Percentiles rank a stretch among this genome's conserved stretches.
Conservation (phyloP, 2,113 vertebrate species). For the Varanus komodoensis region DNA sequence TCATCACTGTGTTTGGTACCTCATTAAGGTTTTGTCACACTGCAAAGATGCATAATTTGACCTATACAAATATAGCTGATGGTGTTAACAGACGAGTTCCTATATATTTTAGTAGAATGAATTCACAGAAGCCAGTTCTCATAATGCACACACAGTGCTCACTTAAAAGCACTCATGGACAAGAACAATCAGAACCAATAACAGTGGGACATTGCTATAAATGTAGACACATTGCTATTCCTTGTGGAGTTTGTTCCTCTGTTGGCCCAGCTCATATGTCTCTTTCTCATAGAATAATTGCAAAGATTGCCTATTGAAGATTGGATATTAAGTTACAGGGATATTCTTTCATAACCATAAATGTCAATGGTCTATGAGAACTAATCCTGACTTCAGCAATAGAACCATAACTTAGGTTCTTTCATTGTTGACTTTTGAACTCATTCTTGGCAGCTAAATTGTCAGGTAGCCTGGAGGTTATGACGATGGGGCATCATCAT, state of each 20-base stretch:
- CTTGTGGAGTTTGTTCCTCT: slow-evolving; percentile 6
- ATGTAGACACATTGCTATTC: slow-evolving; percentile 1
- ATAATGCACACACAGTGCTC: background rate
- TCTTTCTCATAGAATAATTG: slow-evolving; percentile 1
- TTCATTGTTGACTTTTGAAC: slow-evolving; percentile 14
- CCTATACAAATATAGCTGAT: background rate
- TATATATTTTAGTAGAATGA: background rate
- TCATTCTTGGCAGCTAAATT: background rate
- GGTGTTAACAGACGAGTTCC: background rate
- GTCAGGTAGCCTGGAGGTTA: slow-evolving; percentile 11
- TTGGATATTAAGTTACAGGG: background rate
- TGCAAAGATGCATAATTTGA: background rate
- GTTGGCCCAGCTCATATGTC: background rate
- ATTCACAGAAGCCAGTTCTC: background rate
- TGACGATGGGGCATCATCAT: slow-evolving; percentile 23
- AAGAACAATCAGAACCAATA: background rate
- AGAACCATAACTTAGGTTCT: background rate
- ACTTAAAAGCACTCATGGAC: background rate
- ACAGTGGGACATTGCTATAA: background rate
- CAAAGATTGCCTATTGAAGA: background rate
- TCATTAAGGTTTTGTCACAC: background rate
- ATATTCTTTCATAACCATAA: background rate
- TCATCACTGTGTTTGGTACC: background rate
- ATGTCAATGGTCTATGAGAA: slow-evolving; percentile 1
- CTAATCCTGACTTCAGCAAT: background rate